These are phyloP conservation scores for Passer domesticus DNA, from an alignment of 2,113 vertebrate genomes.

Conservation along the genomic window DNA sequence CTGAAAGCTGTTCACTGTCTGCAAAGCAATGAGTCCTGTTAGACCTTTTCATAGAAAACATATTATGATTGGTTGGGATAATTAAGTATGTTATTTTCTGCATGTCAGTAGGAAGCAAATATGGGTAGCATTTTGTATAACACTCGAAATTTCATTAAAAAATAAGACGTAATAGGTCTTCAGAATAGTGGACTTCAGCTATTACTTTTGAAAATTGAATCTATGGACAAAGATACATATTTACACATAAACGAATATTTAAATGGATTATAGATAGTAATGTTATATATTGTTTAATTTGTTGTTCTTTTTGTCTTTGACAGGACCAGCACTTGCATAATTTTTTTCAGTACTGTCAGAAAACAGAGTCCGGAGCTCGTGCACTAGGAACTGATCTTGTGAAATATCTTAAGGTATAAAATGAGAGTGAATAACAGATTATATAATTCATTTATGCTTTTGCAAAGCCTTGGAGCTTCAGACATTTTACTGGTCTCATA, in stretches of 20 bases:
- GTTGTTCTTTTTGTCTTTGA: neutral
- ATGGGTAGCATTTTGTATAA: neutral
- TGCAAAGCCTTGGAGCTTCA: neutral
- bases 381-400: conserved; percentile 88
- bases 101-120: neutral
- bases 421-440: neutral
- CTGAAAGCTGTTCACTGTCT: neutral
- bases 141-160: neutral
- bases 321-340: conserved; percentile 98
- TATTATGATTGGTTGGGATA: neutral
- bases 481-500: neutral
- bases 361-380: conserved; percentile 78
- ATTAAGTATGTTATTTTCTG: neutral
- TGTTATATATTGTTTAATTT: neutral
- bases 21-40: neutral
- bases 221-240: neutral
- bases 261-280: neutral
- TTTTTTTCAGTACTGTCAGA: conserved; percentile 96
- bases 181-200: neutral
- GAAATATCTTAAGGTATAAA: conserved; percentile 95
- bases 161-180: neutral
- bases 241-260: neutral
- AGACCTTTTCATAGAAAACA: neutral
- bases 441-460: neutral
- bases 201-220: neutral